A percentile compares a stretch with the other conserved stretches of the same genome.
These are phyloP conservation scores for Laticauda laticaudata DNA, from an alignment of 2,113 vertebrate species.

Conservation along the genomic window DNA sequence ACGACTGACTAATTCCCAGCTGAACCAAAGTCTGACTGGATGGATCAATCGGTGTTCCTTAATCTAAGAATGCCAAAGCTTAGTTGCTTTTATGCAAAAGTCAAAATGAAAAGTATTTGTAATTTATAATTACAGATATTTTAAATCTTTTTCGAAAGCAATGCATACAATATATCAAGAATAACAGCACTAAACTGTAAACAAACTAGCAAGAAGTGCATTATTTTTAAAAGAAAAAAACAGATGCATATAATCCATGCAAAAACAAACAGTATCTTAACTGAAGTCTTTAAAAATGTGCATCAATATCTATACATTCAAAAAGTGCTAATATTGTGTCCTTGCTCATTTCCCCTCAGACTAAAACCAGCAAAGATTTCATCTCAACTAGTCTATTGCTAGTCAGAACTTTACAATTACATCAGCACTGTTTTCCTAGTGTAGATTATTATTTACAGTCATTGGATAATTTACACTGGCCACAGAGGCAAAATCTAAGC, in stretches of 20 bases:
- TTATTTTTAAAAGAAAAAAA: not conserved
- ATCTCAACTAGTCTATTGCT: not conserved
- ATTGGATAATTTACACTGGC: not conserved
- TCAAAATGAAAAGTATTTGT: not conserved
- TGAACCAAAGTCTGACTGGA: not conserved
- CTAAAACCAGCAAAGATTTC: not conserved
- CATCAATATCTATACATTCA: not conserved
- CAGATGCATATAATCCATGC: not conserved
- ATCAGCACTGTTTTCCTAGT: not conserved
- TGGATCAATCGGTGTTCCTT: not conserved
- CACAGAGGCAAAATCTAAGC: slow-evolving; percentile 6
- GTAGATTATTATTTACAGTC: not conserved
- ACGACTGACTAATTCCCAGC: not conserved
- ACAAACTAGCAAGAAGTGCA: not conserved
- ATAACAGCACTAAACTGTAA: not conserved
- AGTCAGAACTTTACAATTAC: slow-evolving; percentile 1
- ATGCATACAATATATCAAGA: not conserved
- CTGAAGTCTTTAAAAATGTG: not conserved
- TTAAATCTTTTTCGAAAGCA: not conserved
- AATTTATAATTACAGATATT: not conserved
- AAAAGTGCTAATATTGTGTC: not conserved
- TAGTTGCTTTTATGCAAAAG: not conserved
- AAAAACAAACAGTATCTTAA: not conserved
- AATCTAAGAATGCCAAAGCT: not conserved
- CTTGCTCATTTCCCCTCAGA: not conserved